Percentiles rank a stretch among this genome's conserved stretches.
phyloP scores from a whole-genome alignment of 2,888 invertebrate genomes.

The Digitonthophagus gazella region DNA sequence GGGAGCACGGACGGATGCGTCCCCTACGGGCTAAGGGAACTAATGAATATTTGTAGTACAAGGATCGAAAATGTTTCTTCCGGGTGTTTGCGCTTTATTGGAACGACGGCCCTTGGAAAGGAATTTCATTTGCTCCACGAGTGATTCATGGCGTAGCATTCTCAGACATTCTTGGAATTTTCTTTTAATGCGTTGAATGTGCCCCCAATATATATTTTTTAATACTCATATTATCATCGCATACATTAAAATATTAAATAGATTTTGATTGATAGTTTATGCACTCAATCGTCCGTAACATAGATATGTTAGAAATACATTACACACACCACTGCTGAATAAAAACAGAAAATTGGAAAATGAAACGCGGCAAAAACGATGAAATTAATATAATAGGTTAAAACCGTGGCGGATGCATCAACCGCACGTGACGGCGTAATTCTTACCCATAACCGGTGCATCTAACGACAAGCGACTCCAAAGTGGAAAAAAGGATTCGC shows the following conservation, averaged over 20 bases:
- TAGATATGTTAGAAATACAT: background rate
- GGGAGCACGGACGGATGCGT: slow-evolving; percentile 39
- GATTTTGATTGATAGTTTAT: background rate
- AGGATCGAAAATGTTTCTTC: slow-evolving; percentile 46
- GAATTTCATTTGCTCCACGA: slow-evolving; percentile 38
- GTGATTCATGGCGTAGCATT: background rate
- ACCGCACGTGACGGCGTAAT: background rate
- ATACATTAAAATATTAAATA: background rate
- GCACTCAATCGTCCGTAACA: background rate
- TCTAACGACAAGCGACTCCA: background rate
- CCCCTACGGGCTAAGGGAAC: slow-evolving; percentile 34
- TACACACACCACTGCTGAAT: no score
- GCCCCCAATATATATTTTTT: no score
- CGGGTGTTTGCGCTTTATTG: slow-evolving; percentile 47
- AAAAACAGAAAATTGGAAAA: background rate
- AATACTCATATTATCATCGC: no score
- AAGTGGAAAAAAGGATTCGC: slow-evolving; percentile 5
- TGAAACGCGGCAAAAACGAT: background rate
- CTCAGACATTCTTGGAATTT: background rate
- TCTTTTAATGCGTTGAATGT: no score
- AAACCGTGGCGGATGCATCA: background rate
- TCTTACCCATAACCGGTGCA: background rate
- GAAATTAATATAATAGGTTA: background rate
- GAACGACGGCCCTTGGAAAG: slow-evolving; percentile 39
- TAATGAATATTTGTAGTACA: slow-evolving; percentile 49